Evolutionary conservation across 2,113 vertebrate genomes (phyloP), one percentile per base, ranked within the genome.

Genomic region (Myiozetetes cayanensis): DNA sequence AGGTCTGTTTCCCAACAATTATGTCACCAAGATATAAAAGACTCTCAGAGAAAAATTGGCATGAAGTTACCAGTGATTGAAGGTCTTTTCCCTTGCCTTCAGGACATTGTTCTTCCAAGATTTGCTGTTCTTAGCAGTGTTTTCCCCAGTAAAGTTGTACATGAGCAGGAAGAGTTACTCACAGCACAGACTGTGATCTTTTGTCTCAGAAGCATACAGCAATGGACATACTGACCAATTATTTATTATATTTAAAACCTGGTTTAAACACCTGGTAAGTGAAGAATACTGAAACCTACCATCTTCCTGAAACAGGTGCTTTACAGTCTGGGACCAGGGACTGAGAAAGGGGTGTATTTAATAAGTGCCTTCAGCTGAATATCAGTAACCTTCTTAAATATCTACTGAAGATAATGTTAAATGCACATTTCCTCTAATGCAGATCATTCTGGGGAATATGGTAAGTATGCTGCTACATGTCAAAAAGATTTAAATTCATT

Each of bases 191-290:
- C 89, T 79, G 67, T n/a, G 30, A 65, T 65, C 87, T 78, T 70
- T 75, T 55, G 52, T 91, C 87, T 88, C 87, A 50, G 76, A 90
- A 86, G 58, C 81, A 80, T 43, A 78, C 47, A 89, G 58, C 74
- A 86, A 56, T 59, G 81, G 91, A 91, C 37, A 97, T 97, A 97
- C 96, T 97, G 98, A 98, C 98, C 55, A 93, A 94, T 98, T 99
- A 99, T 99, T 99, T 99, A 99, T 99, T 99, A 68, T 99, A 99
- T 99, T 99, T 99, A 99, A 96, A 98, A 97, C 97, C 98, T 98
- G 97, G 91, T 94, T 91, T 62, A 76, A 90, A 89, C 52, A 92
- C 93, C 84, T 82, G 77, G 24, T 56, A 92, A 96, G 80, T 15
- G 35, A 82, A 59, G 41, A 94, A 79, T 15, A 12, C 58, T 49